Base-by-base conservation (phyloP, 2,888 invertebrate species). In the Clitarchus hookeri region DNA sequence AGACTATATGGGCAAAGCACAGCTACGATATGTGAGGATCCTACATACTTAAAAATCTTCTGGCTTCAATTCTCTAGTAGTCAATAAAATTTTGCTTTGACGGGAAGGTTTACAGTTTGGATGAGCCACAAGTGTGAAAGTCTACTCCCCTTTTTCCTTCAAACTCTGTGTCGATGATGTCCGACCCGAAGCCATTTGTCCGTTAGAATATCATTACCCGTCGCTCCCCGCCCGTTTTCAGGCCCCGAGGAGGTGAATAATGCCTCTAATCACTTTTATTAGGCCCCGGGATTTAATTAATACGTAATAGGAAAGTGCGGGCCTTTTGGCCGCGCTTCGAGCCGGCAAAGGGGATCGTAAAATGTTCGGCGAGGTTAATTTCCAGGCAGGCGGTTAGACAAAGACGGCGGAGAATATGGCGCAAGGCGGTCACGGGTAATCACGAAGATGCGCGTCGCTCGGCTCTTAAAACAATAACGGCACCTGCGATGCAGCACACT, bases 201-300 rank as follows among this genome's bases (percentile, higher is more conserved):
- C 65, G 48, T 48, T 48, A 48, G 4, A 16, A 48, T 48, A 48
- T 48, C 48, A 48, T 16, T 48, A 48, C 8, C 65, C 65, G 8
- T n/a, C 65, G n/a, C 19, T 65, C 65, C 23, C 65, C 19, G 19
- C 65, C 65, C 19, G 65, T n/a, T 19, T 65, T n/a, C 65, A 16
- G 65, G 65, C 16, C 65, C 65, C 65, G 16, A 11, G 48, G 48
- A 48, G 48, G 65, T 65, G 65, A 65, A 65, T 65, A 65, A 65
- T 65, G 65, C 65, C 65, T 65, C 65, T 65, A 65, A 65, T 65
- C 65, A 65, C 65, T 65, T 65, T 65, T 65, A 65, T 65, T 65
- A 65, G 65, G 23, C 16, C 65, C n/a, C 65, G 16, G 65, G 65
- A 65, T 65, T 65, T 65, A 65, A 65, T 65, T 65, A 65, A 65